Conservation (phyloP, 1,140 invertebrate genomes). For the Drosophila pruinosa region DNA sequence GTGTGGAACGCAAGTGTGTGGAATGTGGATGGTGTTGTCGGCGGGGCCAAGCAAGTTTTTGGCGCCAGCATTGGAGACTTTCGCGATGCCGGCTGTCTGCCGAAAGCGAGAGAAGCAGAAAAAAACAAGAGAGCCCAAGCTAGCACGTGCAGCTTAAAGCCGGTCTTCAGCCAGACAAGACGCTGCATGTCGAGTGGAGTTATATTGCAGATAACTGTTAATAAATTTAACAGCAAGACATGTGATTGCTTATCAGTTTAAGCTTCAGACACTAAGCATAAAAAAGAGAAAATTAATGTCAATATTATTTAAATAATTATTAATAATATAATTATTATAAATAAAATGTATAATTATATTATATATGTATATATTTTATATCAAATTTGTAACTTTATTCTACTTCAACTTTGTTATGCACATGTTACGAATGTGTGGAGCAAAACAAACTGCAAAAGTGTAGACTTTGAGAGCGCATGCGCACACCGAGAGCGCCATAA, state of each 20-base stretch:
- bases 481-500: slow-evolving; percentile 25
- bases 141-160: slow-evolving; percentile 16
- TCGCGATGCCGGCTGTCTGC: slow-evolving; percentile 44
- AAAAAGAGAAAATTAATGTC: no score
- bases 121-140: neutral
- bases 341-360: neutral
- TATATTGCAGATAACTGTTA: neutral
- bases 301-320: neutral
- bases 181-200: neutral
- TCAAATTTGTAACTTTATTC: neutral
- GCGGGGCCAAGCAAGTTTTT: slow-evolving; percentile 43
- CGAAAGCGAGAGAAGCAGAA: slow-evolving; percentile 18
- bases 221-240: no score
- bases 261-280: no score
- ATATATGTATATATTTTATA: no score
- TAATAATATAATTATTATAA: neutral
- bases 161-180: slow-evolving; percentile 1
- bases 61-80: slow-evolving; percentile 69
- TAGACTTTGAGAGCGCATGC: slow-evolving; percentile 69
- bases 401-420: neutral
- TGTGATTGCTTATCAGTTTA: no score
- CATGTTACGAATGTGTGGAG: slow-evolving; percentile 69
- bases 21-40: slow-evolving; percentile 46
- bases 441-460: slow-evolving; percentile 67
- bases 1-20: slow-evolving; percentile 45